Base-by-base conservation (phyloP, 2,797 vertebrate species). In the Serranus cabrilla region DNA sequence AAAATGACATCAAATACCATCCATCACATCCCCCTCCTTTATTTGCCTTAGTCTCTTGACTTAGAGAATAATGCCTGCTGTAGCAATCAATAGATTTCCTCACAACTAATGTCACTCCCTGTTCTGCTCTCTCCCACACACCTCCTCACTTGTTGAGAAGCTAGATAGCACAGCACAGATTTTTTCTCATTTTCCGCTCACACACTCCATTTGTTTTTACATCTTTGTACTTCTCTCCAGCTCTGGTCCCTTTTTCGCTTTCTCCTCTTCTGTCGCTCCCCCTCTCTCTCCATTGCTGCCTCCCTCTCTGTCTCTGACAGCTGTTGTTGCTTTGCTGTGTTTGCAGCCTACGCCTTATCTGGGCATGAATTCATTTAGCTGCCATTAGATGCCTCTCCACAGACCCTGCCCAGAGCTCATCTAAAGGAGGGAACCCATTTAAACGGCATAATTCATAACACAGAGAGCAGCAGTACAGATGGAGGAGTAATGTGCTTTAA, bases 331-430 rank as follows among this genome's bases (percentile, higher is more conserved):
- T 89, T 88, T 89, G 88, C 90, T 84, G 88, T 85, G 87, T 90
- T 92, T 90, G 82, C 90, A 89, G 88, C 92, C 92, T 87, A 90
- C 87, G 83, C 84, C 82, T 87, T 87, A 91, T 91, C 89, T 89
- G 74, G 76, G 76, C 81, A 89, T 82, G 77, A 88, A 92, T 93
- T 92, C 78, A 90, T 93, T 92, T 91, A 87, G 82, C 86, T 92
- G 73, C 88, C 90, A 93, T 94, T 93, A 92, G 88, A 81, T 89
- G 83, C 82, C 87, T 93, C 88, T 89, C 87, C 56, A 76, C 76
- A 90, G 82, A 89, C 84, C 84, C 78, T 87, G 79, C 90, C 87
- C 88, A 87, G 80, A 85, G 85, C 89, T 89, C 78, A 71, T 85
- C 76, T 78, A 85, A 90, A 87, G 85, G 65, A 82, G 82, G 64